Percentiles rank a stretch among this genome's conserved stretches.
Conservation (phyloP, 1,140 invertebrate genomes). For the Leptonema lineaticorne region DNA sequence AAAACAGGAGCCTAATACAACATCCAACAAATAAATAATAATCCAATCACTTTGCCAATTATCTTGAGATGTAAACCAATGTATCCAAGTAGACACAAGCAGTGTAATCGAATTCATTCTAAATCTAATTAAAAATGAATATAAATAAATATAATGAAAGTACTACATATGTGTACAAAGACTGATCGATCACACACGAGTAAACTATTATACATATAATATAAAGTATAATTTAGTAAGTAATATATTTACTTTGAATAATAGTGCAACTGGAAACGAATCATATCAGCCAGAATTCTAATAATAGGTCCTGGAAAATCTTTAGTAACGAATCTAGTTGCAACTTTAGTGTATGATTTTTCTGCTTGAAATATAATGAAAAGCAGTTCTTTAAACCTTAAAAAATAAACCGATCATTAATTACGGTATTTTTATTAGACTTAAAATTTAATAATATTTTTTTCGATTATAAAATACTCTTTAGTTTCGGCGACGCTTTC, state of each 20-base stretch:
- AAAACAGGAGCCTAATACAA: constrained; percentile 30
- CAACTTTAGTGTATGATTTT: constrained; percentile 38
- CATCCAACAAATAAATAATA: constrained; percentile 32
- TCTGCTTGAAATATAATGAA: constrained; percentile 30
- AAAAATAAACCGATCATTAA: background rate
- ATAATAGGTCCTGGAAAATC: constrained; percentile 32
- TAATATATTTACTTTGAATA: constrained; percentile 28
- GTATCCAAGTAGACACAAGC: constrained; percentile 36
- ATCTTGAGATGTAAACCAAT: constrained; percentile 39
- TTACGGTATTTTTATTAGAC: background rate
- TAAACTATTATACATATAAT: background rate
- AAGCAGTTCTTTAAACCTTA: constrained; percentile 37
- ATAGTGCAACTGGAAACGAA: constrained; percentile 33
- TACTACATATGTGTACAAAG: background rate
- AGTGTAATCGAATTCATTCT: constrained; percentile 3
- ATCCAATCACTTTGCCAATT: constrained; percentile 38
- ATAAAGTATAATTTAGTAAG: background rate
- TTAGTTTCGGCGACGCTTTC: constrained; percentile 25
- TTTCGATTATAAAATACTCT: constrained; percentile 26
- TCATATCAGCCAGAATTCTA: constrained; percentile 34
- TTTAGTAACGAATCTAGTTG: constrained; percentile 29
- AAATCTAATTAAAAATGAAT: too few species aligned
- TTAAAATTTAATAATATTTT: background rate
- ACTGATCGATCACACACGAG: too few species aligned
- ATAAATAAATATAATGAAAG: constrained; percentile 3